These are phyloP conservation scores for Cataglyphis rosenhaueri DNA, from an alignment of 2,888 invertebrate genomes.

Conservation along the genomic window DNA sequence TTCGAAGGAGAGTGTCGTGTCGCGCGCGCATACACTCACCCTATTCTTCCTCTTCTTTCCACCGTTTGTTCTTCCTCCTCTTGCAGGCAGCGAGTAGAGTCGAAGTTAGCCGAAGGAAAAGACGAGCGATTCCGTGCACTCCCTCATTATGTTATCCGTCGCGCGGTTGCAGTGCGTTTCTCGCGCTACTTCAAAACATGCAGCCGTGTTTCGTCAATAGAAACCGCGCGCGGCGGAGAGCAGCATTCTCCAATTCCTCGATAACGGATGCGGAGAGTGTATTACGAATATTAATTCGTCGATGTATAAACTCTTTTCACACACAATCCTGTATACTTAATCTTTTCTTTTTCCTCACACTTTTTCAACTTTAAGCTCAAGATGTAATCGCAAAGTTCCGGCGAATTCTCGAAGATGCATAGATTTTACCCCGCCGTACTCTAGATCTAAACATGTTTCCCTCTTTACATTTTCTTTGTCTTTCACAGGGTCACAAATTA, in stretches of 20 bases:
- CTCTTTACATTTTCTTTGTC: conserved; percentile 11
- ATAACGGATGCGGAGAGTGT: neutral
- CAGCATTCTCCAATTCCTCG: neutral
- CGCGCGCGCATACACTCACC: conserved; percentile 50
- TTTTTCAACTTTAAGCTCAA: neutral
- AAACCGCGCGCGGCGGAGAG: neutral
- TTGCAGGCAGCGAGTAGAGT: conserved; percentile 50
- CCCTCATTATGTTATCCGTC: conserved; percentile 61
- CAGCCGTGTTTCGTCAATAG: neutral
- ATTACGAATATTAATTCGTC: neutral
- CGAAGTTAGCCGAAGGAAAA: conserved; percentile 78
- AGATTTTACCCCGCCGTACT: neutral
- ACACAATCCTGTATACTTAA: neutral
- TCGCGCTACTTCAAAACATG: neutral
- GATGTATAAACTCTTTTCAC: neutral
- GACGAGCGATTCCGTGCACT: conserved; percentile 77
- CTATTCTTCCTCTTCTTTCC: conserved; percentile 45
- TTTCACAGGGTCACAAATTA: neutral
- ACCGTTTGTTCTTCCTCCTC: conserved; percentile 28
- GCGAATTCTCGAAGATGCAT: neutral
- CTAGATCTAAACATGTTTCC: neutral
- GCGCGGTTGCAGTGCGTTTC: neutral
- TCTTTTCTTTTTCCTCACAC: neutral
- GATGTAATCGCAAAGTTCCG: neutral
- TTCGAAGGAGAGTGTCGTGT: neutral